A percentile compares a stretch with the other conserved stretches of the same genome.
phyloP scores from a whole-genome alignment of 2,113 vertebrate genomes.

The Aptenodytes patagonicus region DNA sequence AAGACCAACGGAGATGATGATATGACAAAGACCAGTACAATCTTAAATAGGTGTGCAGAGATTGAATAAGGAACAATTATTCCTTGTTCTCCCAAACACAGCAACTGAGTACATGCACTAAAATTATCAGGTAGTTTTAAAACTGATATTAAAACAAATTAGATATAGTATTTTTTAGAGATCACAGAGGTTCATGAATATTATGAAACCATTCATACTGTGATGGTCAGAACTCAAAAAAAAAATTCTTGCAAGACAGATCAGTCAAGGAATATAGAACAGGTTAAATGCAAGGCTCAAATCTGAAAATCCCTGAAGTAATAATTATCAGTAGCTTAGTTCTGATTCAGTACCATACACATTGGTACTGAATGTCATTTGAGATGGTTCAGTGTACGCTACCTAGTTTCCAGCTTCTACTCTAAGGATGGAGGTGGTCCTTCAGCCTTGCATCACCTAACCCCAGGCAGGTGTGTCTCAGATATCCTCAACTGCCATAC shows the following conservation, averaged over 20 bases:
- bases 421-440: not conserved
- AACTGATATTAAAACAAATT: not conserved
- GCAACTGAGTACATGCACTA: not conserved
- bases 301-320: not conserved
- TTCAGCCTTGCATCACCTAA: not conserved
- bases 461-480: not conserved
- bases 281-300: too few species aligned
- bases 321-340: not conserved
- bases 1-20: fast-evolving
- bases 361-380: fast-evolving
- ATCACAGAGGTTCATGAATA: not conserved
- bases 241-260: not conserved
- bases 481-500: not conserved
- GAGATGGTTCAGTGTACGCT: not conserved
- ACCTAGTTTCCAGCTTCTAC: not conserved
- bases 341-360: too few species aligned
- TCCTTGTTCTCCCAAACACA: not conserved
- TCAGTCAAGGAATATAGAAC: not conserved
- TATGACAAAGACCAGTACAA: not conserved
- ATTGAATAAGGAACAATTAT: not conserved
- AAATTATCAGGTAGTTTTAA: not conserved
- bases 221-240: not conserved
- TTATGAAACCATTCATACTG: fast-evolving
- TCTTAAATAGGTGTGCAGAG: not conserved
- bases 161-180: not conserved